Base-by-base conservation (phyloP, 2,113 vertebrate genomes). In the Egretta garzetta region DNA sequence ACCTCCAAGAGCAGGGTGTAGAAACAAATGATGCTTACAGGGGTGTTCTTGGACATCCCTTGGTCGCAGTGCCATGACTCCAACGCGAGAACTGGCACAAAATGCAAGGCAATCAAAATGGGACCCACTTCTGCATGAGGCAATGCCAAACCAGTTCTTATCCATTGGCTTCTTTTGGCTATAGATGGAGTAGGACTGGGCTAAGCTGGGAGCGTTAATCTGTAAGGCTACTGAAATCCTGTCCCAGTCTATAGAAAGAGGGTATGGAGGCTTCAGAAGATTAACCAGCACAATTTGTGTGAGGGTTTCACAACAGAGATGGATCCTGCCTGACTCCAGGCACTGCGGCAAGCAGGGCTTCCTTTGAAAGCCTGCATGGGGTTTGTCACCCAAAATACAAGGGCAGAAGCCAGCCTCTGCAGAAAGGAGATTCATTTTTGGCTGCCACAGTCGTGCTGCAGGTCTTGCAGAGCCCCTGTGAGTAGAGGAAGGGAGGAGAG, bases 91-190 rank as follows among this genome's bases (percentile, higher is more conserved):
- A 30, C 14, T 32, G 73, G 33, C 70, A 56, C 21, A 49, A 81
- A 89, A 79, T 0, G 0, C 15, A 13, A 56, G 22, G 18, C 49
- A 41, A 47, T 81, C 28, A 80, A 89, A 91, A 64, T 32, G 24
- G 1, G 4, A 33, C 23, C 26, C 1, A 0, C 9, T 59, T 72
- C 49, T 90, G 14, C 3, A 1, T n/a, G 21, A 39, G 52, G 24
- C 27, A 82, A 12, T 59, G 60, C 26, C 73, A 56, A 81, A 33
- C 22, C 8, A 24, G 8, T 82, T 79, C 45, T 52, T 72, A 73
- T 2, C 6, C 14, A 3, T 5, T 35, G 32, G 27, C 5, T 37
- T 58, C 70, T 80, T 80, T 47, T 41, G 32, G 11, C 23, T 26
- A 33, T 14, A 72, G 39, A 8, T 79, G 39, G 43, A 82, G 35